Conservation (phyloP, 2,888 invertebrate genomes). For the Oligia strigilis region DNA sequence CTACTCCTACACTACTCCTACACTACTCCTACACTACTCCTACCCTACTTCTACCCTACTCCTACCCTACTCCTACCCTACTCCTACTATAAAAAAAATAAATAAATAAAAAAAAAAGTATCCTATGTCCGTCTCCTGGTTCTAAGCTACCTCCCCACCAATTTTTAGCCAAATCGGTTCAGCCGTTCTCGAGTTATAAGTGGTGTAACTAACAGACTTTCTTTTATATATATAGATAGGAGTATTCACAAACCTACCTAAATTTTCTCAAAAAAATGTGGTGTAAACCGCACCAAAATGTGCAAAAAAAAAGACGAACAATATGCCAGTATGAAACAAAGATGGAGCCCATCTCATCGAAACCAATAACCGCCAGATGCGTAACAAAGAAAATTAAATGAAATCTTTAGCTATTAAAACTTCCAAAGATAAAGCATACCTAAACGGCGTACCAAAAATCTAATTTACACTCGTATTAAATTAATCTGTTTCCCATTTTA, state of each 20-base stretch:
- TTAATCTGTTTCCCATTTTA: constrained; percentile 11
- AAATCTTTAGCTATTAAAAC: constrained; percentile 37
- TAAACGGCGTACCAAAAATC: constrained; percentile 16
- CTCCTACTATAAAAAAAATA: too few species aligned
- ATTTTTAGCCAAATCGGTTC: too few species aligned
- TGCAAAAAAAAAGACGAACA: not conserved
- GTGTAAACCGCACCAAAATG: not conserved
- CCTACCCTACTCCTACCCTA: too few species aligned
- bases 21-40: too few species aligned
- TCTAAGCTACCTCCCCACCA: too few species aligned
- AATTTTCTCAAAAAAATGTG: not conserved
- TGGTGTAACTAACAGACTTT: too few species aligned
- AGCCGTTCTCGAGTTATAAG: too few species aligned
- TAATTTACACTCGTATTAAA: constrained; percentile 28
- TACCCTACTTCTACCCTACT: too few species aligned
- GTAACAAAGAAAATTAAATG: constrained; percentile 2
- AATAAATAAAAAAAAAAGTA: too few species aligned
- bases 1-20: too few species aligned
- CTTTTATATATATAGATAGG: too few species aligned
- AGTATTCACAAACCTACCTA: not conserved
- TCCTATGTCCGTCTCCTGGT: too few species aligned
- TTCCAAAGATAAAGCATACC: constrained; percentile 10
- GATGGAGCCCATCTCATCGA: not conserved
- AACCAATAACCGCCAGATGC: not conserved
- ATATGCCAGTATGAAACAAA: not conserved